phyloP scores from a whole-genome alignment of 2,888 invertebrate genomes.

The Leucophenga montana region DNA sequence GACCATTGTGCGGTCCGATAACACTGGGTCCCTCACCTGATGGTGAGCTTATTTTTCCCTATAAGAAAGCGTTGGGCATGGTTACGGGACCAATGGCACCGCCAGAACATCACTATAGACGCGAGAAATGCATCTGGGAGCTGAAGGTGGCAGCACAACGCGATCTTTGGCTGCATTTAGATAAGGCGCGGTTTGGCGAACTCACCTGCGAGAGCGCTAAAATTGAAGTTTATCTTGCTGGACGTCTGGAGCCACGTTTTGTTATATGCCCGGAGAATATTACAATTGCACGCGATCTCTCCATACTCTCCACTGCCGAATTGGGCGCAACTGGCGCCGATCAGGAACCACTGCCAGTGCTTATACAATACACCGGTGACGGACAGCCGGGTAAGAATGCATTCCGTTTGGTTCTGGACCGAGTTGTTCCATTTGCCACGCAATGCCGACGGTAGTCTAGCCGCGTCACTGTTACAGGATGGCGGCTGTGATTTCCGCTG shows the following conservation, averaged over 20 bases:
- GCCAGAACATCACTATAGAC: conserved; percentile 69
- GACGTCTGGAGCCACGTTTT: conserved; percentile 82
- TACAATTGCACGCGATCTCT: conserved; percentile 84
- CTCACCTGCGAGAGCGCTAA: conserved; percentile 90
- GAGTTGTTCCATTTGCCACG: conserved; percentile 89
- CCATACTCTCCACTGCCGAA: conserved; percentile 85
- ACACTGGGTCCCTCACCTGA: conserved; percentile 85
- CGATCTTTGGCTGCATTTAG: conserved; percentile 90
- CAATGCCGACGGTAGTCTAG: conserved; percentile 85
- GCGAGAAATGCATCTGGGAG: conserved; percentile 86
- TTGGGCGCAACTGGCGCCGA: conserved; percentile 78
- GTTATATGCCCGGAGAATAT: conserved; percentile 91
- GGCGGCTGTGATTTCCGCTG: conserved; percentile 88
- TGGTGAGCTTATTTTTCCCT: conserved; percentile 90
- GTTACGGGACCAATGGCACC: conserved; percentile 69
- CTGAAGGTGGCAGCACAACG: conserved; percentile 86
- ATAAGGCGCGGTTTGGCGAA: conserved; percentile 88
- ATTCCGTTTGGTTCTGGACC: conserved; percentile 92
- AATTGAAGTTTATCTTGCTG: conserved; percentile 86
- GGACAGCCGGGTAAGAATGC: conserved; percentile 87
- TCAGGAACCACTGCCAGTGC: conserved; percentile 79
- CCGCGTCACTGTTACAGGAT: conserved; percentile 84
- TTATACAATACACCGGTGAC: conserved; percentile 83
- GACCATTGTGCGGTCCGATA: conserved; percentile 89
- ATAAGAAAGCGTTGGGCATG: conserved; percentile 83